Evolutionary conservation across 2,888 invertebrate species (phyloP), one percentile per base, ranked within the genome.

Genomic region (Parnassius orleans): DNA sequence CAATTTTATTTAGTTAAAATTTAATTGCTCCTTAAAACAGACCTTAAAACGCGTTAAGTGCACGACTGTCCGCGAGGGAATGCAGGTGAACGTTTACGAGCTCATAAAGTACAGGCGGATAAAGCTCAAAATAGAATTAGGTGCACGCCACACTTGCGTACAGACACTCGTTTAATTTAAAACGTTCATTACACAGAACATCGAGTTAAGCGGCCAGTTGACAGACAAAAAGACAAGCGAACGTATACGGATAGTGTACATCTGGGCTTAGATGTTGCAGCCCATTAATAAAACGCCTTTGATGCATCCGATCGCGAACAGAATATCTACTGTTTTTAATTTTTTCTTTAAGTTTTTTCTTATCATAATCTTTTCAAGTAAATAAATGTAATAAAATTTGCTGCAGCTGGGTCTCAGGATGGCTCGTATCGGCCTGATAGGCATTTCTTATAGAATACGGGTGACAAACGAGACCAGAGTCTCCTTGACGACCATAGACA

Each of bases 81-180:
- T 75, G 77, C 82, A 81, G 80, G 82, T 83, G 81, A 79, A 71
- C 73, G 66, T 78, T 62, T 81, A 83, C 75, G 77, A 75, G 69
- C 69, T 75, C 77, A 73, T 81, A 80, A 79, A 83, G 69, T 66
- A 70, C 66, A 42, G 66, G 48, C 47, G 54, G 33, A 57, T 71
- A 70, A 70, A 67, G 66, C 73, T 72, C 61, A 64, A 75, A 76
- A 77, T 78, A 78, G 77, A 71, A 69, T 64, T 58, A 64, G 60
- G 57, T 59, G 53, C 52, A 55, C 59, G 61, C 50, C 55, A 60
- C 58, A 54, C 54, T 15, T 14, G 48, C 53, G 56, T 42, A 48
- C 54, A 43, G 60, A 55, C 60, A 24, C 46, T 61, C 57, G 60
- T 24, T 33, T 55, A 15, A 57, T 60, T 59, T 62, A 60, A 53